Evolutionary conservation across 2,888 invertebrate genomes (phyloP), one percentile per base, ranked within the genome.

Genomic region (Macrophya annulata): DNA sequence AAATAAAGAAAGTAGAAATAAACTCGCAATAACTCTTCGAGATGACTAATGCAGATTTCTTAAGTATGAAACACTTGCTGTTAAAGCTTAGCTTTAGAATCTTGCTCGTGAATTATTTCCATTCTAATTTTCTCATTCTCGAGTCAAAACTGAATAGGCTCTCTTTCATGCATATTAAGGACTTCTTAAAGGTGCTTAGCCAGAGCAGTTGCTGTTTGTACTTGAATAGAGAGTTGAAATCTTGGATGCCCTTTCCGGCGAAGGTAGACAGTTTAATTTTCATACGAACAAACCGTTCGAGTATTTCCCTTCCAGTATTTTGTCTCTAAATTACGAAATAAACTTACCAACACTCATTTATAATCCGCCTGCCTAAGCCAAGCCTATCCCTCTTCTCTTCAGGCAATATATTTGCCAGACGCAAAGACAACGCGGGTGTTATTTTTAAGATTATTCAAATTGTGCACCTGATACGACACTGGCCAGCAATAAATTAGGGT

Each of bases 361-460:
- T 83, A 83, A 83, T 83, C 83, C 68, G n/a, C 37, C 68, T 68
- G 83, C 68, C 68, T 68, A 68, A 83, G n/a, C 83, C 83, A 83
- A 71, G 68, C 68, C 68, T 68, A 83, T 83, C 68, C 83, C 83
- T 83, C 68, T 65, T 83, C 12, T 31, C 17, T 48, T 48, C 17
- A 62, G 83, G 83, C 68, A 72, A 82, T 85, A 81, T 85, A 85
- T 85, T 71, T 59, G 51, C 68, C 68, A 6, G 55, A n/a, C n/a
- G 81, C 51, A 85, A 45, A 82, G 72, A 81, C 40, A 85, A 45
- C 79, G 59, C 40, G 43, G 68, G 59, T 82, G 71, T 85, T 85
- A 85, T 85, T 85, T 82, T 85, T 71, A 55, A 85, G 85, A 85
- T 85, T 85, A 85, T 85, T 85, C 81, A 81, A 85, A 85, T 85